Conservation (phyloP, 2,113 vertebrate species). For the Syngnathus scovelli region DNA sequence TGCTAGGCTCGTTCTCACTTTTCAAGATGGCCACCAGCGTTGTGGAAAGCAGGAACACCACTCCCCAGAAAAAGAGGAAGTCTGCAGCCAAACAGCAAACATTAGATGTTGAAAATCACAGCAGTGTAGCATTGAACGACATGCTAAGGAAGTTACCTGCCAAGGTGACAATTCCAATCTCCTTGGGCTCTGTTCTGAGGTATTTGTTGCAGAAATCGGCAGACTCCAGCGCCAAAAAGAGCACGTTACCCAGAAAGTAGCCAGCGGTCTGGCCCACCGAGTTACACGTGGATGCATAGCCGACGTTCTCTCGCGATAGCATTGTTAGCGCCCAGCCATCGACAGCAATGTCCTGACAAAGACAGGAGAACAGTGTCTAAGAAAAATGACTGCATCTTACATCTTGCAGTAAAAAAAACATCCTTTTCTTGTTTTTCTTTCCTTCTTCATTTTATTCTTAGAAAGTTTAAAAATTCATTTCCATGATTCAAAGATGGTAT, state of each 20-base stretch:
- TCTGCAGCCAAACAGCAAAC: constrained; percentile 67
- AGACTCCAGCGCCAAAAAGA: constrained; percentile 94
- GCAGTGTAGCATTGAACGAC: not conserved
- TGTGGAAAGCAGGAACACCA: constrained; percentile 89
- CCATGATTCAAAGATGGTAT: not conserved
- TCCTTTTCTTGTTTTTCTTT: too few species aligned
- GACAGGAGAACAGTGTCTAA: not conserved
- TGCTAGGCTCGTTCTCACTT: constrained; percentile 74
- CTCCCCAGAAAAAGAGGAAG: constrained; percentile 95
- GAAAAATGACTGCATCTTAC: too few species aligned
- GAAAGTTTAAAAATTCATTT: too few species aligned
- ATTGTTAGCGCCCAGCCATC: constrained; percentile 98
- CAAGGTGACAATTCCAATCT: constrained; percentile 86
- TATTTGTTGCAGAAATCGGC: constrained; percentile 96
- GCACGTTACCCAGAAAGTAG: constrained; percentile 95
- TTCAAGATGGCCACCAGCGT: constrained; percentile 90
- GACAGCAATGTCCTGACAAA: constrained; percentile 83
- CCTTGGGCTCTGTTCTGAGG: constrained; percentile 80
- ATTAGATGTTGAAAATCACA: not conserved
- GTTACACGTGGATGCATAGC: constrained; percentile 97
- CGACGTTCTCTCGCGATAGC: constrained; percentile 92
- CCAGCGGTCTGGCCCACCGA: constrained; percentile 96
- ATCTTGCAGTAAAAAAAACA: too few species aligned
- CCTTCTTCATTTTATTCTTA: too few species aligned
- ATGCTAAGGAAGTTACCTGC: constrained; percentile 73